Base-by-base conservation (phyloP, 1,140 invertebrate species). In the Lasioglossum baleicum region DNA sequence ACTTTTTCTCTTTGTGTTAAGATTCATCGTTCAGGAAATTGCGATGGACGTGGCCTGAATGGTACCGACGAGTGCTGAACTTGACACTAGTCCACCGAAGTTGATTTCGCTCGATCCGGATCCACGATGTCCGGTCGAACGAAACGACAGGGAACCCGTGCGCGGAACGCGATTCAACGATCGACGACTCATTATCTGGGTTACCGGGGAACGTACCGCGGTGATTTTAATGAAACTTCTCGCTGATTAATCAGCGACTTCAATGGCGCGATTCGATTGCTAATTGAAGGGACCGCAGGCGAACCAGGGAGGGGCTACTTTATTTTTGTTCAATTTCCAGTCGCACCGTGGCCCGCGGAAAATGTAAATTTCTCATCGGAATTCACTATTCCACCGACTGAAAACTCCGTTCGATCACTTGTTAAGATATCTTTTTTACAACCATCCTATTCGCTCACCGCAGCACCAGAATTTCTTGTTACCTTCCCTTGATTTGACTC, bases 321-420 rank as follows among this genome's bases (percentile, higher is more conserved):
- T 68, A 75, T 75, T 75, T 75, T 68, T 75, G 74, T 69, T 75
- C 65, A 56, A 75, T 75, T 75, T 69, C 65, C 74, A 75, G 48
- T 67, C 53, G 66, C 63, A 35, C 22, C 53, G 51, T 31, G 13
- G 6, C 7, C 69, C 64, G 22, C 26, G 65, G 60, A 53, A 63
- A 65, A 68, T 69, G 60, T 42, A 68, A 79, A 53, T 78, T 64
- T 40, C 60, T 13, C 20, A 5, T 63, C 78, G 72, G 42, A 40
- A 15, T 48, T 15, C 26, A 10, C 7, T 56, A 58, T 31, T 75
- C 74, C n/a, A 60, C 44, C 51, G 40, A n/a, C 68, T 44, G 58
- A 67, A 40, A 20, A 15, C n/a, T 22, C 5, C 5, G 8, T 6
- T 48, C 2, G 44, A 48, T 67, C 44, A 15, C 15, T 48, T 13